Evolutionary conservation across 2,113 vertebrate species (phyloP).

Genomic region (Marmota flaviventris): DNA sequence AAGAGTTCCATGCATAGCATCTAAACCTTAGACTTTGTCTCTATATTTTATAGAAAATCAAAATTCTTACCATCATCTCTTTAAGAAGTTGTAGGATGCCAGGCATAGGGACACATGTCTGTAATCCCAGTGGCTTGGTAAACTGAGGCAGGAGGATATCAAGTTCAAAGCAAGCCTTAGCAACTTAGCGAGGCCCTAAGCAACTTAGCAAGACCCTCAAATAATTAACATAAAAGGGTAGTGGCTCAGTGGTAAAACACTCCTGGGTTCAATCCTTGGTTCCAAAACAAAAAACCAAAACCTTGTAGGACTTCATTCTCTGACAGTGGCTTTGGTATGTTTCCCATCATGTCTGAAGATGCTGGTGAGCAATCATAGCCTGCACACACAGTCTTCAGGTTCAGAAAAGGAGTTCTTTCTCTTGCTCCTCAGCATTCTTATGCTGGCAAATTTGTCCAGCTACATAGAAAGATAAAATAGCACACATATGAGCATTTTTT

Average conservation of each 20-base stretch:
- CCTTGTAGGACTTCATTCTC: slow-evolving; percentile 91
- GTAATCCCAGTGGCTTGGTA: no score
- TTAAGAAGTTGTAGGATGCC: slow-evolving; percentile 92
- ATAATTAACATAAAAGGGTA: no score
- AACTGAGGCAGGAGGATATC: no score
- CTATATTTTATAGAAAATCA: not conserved
- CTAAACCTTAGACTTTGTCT: slow-evolving; percentile 6
- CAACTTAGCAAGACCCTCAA: no score
- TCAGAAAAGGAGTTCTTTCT: slow-evolving; percentile 90
- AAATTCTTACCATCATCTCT: slow-evolving; percentile 95
- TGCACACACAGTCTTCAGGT: slow-evolving; percentile 86
- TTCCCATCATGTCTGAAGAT: slow-evolving; percentile 88
- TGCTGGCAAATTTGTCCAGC: slow-evolving; percentile 95
- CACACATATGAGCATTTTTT: slow-evolving; percentile 30
- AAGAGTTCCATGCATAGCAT: not conserved
- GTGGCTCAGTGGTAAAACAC: no score
- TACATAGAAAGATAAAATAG: slow-evolving; percentile 82
- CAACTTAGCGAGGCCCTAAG: no score
- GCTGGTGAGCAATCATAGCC: slow-evolving; percentile 83
- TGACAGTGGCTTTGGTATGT: slow-evolving; percentile 89
- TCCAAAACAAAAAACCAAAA: no score
- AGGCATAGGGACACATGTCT: no score
- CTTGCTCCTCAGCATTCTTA: slow-evolving; percentile 94
- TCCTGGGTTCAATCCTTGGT: no score
- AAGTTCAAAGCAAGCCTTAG: no score